These are phyloP conservation scores for Eulemur coronatus DNA, from an alignment of 2,797 vertebrate genomes.

Conservation along the genomic window DNA sequence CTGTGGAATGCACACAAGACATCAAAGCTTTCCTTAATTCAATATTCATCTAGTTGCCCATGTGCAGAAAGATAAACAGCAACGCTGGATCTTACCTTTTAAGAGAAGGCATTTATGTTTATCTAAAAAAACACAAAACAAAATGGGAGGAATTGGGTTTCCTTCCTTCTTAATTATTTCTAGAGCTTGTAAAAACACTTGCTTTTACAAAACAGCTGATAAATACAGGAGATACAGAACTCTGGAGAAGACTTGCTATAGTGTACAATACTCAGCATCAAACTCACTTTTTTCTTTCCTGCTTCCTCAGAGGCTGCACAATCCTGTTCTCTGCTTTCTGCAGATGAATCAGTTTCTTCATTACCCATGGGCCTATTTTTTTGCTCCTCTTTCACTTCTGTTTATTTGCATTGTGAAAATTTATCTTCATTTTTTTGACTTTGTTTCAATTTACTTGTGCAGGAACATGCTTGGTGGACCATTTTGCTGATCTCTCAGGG, in stretches of 20 bases:
- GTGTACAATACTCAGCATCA: background rate
- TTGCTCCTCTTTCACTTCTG: background rate
- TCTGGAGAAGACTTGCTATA: background rate
- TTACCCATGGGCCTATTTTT: background rate
- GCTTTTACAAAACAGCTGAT: background rate
- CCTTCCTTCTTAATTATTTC: background rate
- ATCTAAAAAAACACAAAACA: background rate
- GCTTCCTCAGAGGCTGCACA: background rate
- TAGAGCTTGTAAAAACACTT: background rate
- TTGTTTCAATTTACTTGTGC: background rate
- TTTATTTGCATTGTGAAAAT: background rate
- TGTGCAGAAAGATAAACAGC: background rate
- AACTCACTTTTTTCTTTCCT: background rate
- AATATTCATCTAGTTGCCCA: background rate
- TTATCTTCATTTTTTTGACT: background rate
- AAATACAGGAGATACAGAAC: background rate
- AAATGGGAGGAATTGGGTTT: background rate
- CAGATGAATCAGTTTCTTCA: background rate
- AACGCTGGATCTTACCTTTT: background rate
- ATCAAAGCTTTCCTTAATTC: background rate
- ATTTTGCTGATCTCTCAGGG: background rate
- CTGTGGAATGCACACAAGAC: background rate
- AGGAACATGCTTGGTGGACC: background rate
- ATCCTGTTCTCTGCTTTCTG: background rate
- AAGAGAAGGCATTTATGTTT: background rate